Conservation (phyloP, 2,113 vertebrate genomes). For the Sorex araneus region DNA sequence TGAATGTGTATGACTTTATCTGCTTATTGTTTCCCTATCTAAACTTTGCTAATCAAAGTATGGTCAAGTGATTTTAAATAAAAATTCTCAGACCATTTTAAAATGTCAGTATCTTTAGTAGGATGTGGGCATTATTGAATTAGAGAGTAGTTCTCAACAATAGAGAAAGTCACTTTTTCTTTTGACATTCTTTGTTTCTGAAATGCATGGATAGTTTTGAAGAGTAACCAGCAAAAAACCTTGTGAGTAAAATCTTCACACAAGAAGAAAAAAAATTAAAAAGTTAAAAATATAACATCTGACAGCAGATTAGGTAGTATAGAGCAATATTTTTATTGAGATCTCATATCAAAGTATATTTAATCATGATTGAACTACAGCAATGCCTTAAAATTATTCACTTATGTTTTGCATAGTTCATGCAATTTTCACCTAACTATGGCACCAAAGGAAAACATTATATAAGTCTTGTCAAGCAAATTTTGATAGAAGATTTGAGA, state of each 20-base stretch:
- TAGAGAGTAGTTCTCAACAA: background rate
- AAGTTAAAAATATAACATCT: background rate
- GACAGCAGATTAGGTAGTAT: background rate
- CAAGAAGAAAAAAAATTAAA: conserved; percentile 12
- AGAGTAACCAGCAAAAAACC: background rate
- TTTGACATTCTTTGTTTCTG: background rate
- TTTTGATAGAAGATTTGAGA: conserved; percentile 43
- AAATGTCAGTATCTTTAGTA: background rate
- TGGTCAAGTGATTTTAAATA: background rate
- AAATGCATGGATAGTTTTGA: background rate
- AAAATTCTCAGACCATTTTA: background rate
- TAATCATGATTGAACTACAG: background rate
- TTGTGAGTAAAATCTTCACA: background rate
- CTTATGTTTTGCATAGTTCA: background rate
- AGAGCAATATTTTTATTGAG: background rate
- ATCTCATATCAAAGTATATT: background rate
- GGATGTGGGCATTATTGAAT: background rate
- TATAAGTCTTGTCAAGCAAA: background rate
- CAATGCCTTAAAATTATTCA: conserved; percentile 16
- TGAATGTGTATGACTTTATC: background rate
- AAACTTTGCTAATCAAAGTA: background rate
- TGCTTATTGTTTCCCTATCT: background rate
- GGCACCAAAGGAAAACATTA: background rate
- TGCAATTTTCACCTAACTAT: background rate
- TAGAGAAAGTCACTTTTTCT: background rate